Base-by-base conservation (phyloP, 2,113 vertebrate genomes). In the Girardinichthys multiradiatus region DNA sequence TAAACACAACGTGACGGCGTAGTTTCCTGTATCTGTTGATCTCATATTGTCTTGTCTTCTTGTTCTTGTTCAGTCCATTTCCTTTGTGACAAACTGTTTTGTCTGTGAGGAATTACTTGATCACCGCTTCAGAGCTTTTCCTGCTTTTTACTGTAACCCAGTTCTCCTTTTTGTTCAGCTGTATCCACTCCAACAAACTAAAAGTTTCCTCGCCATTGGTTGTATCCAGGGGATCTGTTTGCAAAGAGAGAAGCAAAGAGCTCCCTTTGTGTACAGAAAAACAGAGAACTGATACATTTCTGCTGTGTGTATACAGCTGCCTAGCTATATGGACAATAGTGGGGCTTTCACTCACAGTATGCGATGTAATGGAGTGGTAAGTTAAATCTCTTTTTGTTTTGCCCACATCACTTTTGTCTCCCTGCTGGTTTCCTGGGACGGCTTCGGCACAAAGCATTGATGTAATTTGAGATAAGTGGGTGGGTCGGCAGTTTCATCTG, bases 261-360 rank as follows among this genome's bases (percentile, higher is more conserved):
- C 64, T 84, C 57, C 35, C 65, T 83, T 88, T 90, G 83, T 91
- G 77, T 86, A 81, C 28, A 77, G 82, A 68, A 88, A 54, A 92
- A 90, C 83, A 87, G 79, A 90, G 85, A 76, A 91, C 70, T 83
- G 89, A 92, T 93, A 91, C 86, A 90, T 93, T 93, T 93, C 89
- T 89, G 90, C 81, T 85, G 64, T 80, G 86, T 92, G 78, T 89
- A 71, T 88, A 79, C 83, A 84, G 89, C 91, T 93, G 90, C 90
- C 87, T 90, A 82, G 91, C 75, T 85, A 80, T 86, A 70, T 29
- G 69, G 72, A 86, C 89, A 87, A 91, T 80, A 79, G 86, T 54
- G 67, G 63, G 73, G 74, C 84, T 80, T 70, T 92, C 84, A 81
- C 73, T 88, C 83, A 67, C 83, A 39, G 69, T 69, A 63, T 76